These are phyloP conservation scores for Elysia crispata DNA, from an alignment of 2,888 invertebrate genomes.

Conservation along the genomic window DNA sequence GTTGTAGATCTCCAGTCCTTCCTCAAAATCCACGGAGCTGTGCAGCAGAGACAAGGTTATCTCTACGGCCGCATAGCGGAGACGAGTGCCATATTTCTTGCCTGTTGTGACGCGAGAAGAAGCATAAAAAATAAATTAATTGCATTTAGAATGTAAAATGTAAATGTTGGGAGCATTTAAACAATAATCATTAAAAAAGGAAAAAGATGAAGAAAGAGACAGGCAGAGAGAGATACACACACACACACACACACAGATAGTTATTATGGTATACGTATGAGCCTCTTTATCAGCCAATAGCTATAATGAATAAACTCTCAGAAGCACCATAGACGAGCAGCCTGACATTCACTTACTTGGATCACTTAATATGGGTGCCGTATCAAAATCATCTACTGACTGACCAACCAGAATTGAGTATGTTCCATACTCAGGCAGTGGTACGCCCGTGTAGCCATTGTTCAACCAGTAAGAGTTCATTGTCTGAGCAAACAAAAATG, in stretches of 20 bases:
- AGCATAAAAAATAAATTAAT: too few species aligned
- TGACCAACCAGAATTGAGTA: conserved; percentile 59
- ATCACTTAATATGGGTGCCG: conserved; percentile 5
- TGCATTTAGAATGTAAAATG: too few species aligned
- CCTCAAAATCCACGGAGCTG: conserved; percentile 61
- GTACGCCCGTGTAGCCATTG: conserved; percentile 54
- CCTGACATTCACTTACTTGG: conserved; percentile 29
- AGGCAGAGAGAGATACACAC: conserved; percentile 16
- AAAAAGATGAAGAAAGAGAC: conserved; percentile 2
- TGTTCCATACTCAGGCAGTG: conserved; percentile 53
- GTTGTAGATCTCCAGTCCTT: conserved; percentile 63
- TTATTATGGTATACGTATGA: conserved; percentile 18
- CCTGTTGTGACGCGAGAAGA: conserved; percentile 43
- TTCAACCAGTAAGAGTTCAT: conserved; percentile 63
- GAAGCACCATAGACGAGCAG: too few species aligned
- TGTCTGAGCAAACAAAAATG: conserved; percentile 52
- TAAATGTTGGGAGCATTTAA: too few species aligned
- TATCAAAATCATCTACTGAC: conserved; percentile 35
- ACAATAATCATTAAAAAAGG: too few species aligned
- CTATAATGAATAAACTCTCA: too few species aligned
- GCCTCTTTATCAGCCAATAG: neutral
- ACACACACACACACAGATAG: conserved; percentile 24
- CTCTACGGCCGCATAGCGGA: conserved; percentile 65
- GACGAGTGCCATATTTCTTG: conserved; percentile 62
- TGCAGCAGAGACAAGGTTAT: conserved; percentile 65